These are phyloP conservation scores for Meriones unguiculatus DNA, from an alignment of 2,113 vertebrate species.

Conservation along the genomic window DNA sequence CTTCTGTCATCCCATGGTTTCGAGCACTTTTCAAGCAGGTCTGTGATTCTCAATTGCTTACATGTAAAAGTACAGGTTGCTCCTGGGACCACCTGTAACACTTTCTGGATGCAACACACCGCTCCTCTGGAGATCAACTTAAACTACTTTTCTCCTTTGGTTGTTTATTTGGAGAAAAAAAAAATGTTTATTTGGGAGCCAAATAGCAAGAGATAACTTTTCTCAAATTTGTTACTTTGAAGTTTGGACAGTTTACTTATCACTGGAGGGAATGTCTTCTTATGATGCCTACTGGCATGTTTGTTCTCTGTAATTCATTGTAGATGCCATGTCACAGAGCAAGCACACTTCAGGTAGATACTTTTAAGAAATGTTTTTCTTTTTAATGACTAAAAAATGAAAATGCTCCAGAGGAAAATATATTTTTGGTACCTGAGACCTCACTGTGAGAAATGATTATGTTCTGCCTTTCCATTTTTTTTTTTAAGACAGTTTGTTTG, in stretches of 20 bases:
- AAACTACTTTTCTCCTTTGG: background rate
- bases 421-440: background rate
- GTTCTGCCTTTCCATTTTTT: background rate
- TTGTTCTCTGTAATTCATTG: slow-evolving; percentile 46
- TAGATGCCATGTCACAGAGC: background rate
- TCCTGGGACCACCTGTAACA: background rate
- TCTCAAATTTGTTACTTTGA: slow-evolving; percentile 54
- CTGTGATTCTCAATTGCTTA: too few species aligned
- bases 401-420: background rate
- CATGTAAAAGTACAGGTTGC: background rate
- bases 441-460: rapidly evolving
- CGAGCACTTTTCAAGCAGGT: background rate
- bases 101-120: background rate
- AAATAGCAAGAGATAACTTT: slow-evolving; percentile 11
- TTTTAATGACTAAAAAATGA: background rate
- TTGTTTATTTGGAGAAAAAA: slow-evolving; percentile 21
- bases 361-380: slow-evolving; percentile 58
- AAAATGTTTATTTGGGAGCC: background rate
- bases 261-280: slow-evolving; percentile 67
- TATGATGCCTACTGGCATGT: background rate
- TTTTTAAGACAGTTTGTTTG: background rate
- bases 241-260: slow-evolving; percentile 69
- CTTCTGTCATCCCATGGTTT: background rate
- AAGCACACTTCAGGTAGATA: slow-evolving; percentile 64
- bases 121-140: background rate